Conservation (phyloP, 2,113 vertebrate genomes). For the Neomonachus schauinslandi region DNA sequence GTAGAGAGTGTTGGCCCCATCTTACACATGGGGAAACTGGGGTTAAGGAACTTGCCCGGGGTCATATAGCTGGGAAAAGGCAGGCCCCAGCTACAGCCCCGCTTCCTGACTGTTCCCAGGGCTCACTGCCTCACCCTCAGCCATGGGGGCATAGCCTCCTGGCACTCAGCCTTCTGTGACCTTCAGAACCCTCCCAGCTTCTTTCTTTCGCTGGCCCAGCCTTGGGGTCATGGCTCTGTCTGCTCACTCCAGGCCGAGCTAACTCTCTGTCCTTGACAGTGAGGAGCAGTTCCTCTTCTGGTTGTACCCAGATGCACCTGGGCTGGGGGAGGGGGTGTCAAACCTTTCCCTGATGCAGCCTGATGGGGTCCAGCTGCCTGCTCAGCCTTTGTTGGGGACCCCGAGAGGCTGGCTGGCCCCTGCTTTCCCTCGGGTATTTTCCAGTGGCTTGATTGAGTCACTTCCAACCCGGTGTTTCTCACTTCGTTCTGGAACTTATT, state of each 20-base stretch:
- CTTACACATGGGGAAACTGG: background rate
- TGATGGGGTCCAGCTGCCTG: fast-evolving
- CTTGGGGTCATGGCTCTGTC: background rate
- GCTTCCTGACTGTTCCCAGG: background rate
- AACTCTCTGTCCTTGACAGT: background rate
- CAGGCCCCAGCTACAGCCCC: background rate
- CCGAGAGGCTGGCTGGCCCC: background rate
- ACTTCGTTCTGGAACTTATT: background rate
- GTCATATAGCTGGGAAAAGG: background rate
- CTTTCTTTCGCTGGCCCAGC: background rate
- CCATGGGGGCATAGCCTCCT: background rate
- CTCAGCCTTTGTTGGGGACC: background rate
- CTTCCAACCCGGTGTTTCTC: background rate
- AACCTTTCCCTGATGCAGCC: background rate
- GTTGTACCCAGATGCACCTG: background rate
- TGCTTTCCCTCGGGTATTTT: background rate
- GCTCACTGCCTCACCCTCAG: no score
- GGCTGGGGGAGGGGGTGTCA: background rate
- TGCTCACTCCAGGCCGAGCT: background rate
- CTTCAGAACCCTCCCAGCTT: background rate
- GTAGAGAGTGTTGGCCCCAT: background rate
- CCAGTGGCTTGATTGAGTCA: background rate
- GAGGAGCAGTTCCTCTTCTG: background rate
- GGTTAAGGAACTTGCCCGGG: background rate
- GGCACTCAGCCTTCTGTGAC: background rate